Base-by-base conservation (phyloP, 2,797 vertebrate species). In the Eulemur rubriventer region DNA sequence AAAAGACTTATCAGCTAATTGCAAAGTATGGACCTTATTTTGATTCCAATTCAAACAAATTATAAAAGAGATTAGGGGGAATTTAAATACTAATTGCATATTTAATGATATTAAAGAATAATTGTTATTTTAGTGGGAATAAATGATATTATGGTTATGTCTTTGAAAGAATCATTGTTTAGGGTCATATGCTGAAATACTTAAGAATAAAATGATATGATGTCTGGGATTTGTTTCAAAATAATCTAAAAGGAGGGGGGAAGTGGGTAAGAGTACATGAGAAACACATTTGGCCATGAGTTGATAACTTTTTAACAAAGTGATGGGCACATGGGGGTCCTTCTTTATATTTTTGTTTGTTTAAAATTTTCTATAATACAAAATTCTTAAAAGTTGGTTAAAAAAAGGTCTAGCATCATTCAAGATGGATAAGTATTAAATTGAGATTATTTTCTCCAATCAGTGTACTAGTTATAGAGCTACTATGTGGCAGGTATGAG, bases 151-250 rank as follows among this genome's bases (percentile, higher is more conserved):
- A 59, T 78, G 48, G 22, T 82, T 89, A 79, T 91, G 7, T 88
- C 89, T 88, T 90, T 59, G 4, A 79, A 93, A 67, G 46, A 94
- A 90, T 84, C 41, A 91, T 43, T 84, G 33, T 75, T 94, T 63
- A 85, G 35, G 46, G 28, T 94, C 46, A 85, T n/a, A 43, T 94
- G 48, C 48, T 63, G 46, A 96, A 92, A 88, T 88, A 43, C 7
- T 75, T 93, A 95, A 82, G 75, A 46, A 46, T 61, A 83, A 65
- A 89, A 75, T 86, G 33, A 70, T 73, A 75, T 63, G 30, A 88
- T 73, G n/a, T 94, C 30, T 96, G 26, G 38, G 26, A 96, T 93
- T 96, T 72, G 6, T 89, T 94, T 78, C 43, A 81, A 96, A 93
- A 91, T 89, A 82, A 94, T 63, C 78, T 93, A 89, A 80, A 85